Evolutionary conservation across 2,888 invertebrate species (phyloP).

Genomic region (Drosophila hamatofila): DNA sequence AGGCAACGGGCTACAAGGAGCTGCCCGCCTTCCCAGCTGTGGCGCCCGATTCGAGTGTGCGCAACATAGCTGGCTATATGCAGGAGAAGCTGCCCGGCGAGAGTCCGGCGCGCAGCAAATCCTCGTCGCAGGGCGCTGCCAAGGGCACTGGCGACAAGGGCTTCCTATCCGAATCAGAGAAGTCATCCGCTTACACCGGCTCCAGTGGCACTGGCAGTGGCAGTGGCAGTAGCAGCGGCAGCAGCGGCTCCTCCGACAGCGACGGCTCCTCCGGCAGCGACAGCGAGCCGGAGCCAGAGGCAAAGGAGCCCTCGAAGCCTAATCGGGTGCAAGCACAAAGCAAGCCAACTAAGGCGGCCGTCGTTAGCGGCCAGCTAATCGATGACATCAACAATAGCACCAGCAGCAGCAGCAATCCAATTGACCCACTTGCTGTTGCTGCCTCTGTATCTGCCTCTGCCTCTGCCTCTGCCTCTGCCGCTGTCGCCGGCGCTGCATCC

Average conservation of each 20-base stretch:
- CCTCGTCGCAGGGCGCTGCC: constrained; percentile 19
- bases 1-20: constrained; percentile 94
- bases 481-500: not conserved
- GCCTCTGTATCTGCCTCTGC: no score
- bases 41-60: constrained; percentile 90
- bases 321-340: constrained; percentile 32
- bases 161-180: constrained; percentile 87
- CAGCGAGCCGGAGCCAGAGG: constrained; percentile 13
- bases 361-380: constrained; percentile 27
- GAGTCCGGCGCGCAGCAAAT: constrained; percentile 51
- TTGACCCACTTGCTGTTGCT: not conserved
- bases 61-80: constrained; percentile 88
- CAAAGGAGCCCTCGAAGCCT: not conserved
- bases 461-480: no score
- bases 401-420: constrained; percentile 22
- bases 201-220: constrained; percentile 65
- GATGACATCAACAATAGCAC: constrained; percentile 28
- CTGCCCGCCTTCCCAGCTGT: constrained; percentile 93
- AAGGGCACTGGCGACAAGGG: constrained; percentile 86
- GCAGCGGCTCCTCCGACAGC: constrained; percentile 49
- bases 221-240: constrained; percentile 57
- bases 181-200: constrained; percentile 82
- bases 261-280: constrained; percentile 49
- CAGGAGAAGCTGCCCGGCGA: constrained; percentile 81
- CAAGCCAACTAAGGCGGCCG: constrained; percentile 24